Percentiles rank a stretch among this genome's conserved stretches.
These are phyloP conservation scores for Zaprionus nigranus DNA, from an alignment of 1,140 invertebrate genomes.

Conservation along the genomic window DNA sequence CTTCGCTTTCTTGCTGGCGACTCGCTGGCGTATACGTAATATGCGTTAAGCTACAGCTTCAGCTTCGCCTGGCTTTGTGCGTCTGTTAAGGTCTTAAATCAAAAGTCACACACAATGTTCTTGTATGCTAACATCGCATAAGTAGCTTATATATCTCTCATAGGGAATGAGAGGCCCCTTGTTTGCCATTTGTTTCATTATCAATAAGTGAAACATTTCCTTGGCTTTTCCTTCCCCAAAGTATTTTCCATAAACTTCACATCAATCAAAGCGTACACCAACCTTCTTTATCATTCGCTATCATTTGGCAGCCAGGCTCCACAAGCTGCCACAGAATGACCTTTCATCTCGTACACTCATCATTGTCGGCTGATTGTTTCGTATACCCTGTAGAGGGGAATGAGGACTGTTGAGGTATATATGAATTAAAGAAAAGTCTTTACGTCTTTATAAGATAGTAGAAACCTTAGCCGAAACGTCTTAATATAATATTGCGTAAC, in stretches of 20 bases:
- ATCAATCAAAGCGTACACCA: constrained; percentile 33
- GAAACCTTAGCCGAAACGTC: background rate
- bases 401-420: background rate
- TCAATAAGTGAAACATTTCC: constrained; percentile 29
- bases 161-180: background rate
- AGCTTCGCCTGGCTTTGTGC: background rate
- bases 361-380: constrained; percentile 40
- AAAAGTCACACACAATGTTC: background rate
- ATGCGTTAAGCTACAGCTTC: background rate
- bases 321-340: background rate
- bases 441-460: background rate
- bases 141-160: background rate
- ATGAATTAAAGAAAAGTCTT: background rate
- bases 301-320: background rate
- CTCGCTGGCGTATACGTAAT: constrained; percentile 14
- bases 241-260: constrained; percentile 30
- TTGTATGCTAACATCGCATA: background rate
- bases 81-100: background rate
- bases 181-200: constrained; percentile 17
- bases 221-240: constrained; percentile 9
- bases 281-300: background rate
- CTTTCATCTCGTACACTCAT: constrained; percentile 4
- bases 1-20: background rate
- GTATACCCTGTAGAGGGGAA: background rate
- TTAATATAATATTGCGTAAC: background rate